phyloP scores from a whole-genome alignment of 2,888 invertebrate species.

The Mechanitis mazaeus region DNA sequence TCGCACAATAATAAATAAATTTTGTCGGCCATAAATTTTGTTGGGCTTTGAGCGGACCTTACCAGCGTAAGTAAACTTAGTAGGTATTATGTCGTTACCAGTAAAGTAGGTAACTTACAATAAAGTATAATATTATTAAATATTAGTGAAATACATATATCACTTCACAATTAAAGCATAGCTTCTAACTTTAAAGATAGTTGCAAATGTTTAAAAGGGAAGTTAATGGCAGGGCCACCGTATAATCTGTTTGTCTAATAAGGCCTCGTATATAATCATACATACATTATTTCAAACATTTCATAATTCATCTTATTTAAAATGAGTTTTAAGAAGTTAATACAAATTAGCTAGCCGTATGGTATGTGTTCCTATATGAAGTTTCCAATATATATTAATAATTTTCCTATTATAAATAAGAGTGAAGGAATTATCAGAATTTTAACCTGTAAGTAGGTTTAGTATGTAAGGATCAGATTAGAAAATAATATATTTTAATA shows the following conservation, averaged over 20 bases:
- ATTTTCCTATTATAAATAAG: too few relatives aligned
- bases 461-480: too few relatives aligned
- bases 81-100: background rate
- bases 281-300: conserved; percentile 31
- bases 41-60: background rate
- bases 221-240: conserved; percentile 34
- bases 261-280: conserved; percentile 41
- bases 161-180: too few relatives aligned
- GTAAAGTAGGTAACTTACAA: background rate
- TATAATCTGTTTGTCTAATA: conserved; percentile 50
- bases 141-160: too few relatives aligned
- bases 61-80: conserved; percentile 6
- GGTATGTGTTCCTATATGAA: too few relatives aligned
- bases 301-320: conserved; percentile 32
- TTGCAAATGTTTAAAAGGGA: conserved; percentile 18
- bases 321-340: background rate
- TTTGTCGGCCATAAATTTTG: background rate
- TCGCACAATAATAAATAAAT: too few relatives aligned
- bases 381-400: too few relatives aligned
- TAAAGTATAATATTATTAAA: background rate
- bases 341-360: too few relatives aligned
- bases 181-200: background rate
- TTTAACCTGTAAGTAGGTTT: too few relatives aligned
- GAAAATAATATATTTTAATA: too few relatives aligned
- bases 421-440: too few relatives aligned